Evolutionary conservation across 2,888 invertebrate genomes (phyloP), one percentile per base, ranked within the genome.

Genomic region (Petrophora chlorosata): DNA sequence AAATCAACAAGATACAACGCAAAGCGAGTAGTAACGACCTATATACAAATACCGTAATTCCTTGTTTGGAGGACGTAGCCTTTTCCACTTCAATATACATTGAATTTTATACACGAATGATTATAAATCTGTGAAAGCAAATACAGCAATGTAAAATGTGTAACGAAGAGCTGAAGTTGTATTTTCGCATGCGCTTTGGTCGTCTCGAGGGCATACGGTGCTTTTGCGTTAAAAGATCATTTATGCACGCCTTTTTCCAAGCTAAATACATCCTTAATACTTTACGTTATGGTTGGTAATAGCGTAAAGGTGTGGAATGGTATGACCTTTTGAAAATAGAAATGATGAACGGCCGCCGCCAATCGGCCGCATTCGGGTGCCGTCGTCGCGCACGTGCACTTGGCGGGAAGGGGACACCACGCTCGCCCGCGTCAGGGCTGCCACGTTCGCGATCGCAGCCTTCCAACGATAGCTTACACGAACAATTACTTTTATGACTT

Each of bases 331-430:
- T 53, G 55, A 53, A 63, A 55, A 59, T 55, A 45, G 59, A 59
- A 59, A 61, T 57, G 44, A 49, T 63, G 60, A 55, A 57, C 46
- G 65, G 66, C 76, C 73, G 80, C 65, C 64, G 67, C 67, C 66
- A 65, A 65, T 86, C 84, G 86, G 81, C 66, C 67, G 74, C 82
- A 81, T 81, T 86, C 86, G 85, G 81, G 77, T 72, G 82, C 75
- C 71, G 79, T 75, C 84, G 83, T 52, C 73, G 70, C 76, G 82
- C 86, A 85, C 86, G 86, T 85, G 85, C 79, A 77, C 78, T 74
- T 73, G 70, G 63, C 70, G 67, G 70, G 70, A 73, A 74, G 72
- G 73, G 75, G 68, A 66, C 65, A 67, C 65, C 70, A 73, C 71
- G 72, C 70, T 64, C 65, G 46, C 71, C 72, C 70, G 63, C 65